These are phyloP conservation scores for Drosophila koepferae DNA, from an alignment of 2,888 invertebrate species.

Conservation along the genomic window DNA sequence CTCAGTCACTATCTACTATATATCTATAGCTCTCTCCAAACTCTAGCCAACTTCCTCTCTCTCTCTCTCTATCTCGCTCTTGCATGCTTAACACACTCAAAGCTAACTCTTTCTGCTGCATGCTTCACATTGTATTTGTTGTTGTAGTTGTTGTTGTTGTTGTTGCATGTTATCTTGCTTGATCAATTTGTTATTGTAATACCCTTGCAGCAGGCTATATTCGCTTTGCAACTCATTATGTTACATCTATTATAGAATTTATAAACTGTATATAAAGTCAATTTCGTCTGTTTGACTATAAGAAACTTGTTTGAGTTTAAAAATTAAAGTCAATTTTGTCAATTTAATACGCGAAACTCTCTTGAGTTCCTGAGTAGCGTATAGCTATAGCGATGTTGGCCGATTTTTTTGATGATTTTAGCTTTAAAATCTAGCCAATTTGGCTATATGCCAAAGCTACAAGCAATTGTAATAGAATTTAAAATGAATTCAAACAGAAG, in stretches of 20 bases:
- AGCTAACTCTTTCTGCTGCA: constrained; percentile 11
- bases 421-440: not conserved
- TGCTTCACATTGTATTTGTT: constrained; percentile 14
- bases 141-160: constrained; percentile 3
- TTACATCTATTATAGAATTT: not conserved
- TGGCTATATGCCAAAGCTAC: not conserved
- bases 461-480: not conserved
- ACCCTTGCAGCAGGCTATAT: constrained; percentile 1
- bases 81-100: constrained; percentile 6
- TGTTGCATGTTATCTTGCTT: constrained; percentile 16
- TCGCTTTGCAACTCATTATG: not conserved
- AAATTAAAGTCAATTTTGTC: not conserved
- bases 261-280: not conserved
- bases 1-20: not conserved
- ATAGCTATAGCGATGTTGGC: not conserved
- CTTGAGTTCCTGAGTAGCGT: not conserved
- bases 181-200: not conserved
- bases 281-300: not conserved
- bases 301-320: too few relatives aligned
- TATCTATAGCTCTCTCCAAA: not conserved
- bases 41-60: not conserved
- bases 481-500: too few relatives aligned
- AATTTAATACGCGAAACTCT: not conserved
- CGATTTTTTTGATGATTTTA: not conserved
- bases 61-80: not conserved